Conservation (phyloP, 2,797 vertebrate species). For the Bradypodion pumilum region DNA sequence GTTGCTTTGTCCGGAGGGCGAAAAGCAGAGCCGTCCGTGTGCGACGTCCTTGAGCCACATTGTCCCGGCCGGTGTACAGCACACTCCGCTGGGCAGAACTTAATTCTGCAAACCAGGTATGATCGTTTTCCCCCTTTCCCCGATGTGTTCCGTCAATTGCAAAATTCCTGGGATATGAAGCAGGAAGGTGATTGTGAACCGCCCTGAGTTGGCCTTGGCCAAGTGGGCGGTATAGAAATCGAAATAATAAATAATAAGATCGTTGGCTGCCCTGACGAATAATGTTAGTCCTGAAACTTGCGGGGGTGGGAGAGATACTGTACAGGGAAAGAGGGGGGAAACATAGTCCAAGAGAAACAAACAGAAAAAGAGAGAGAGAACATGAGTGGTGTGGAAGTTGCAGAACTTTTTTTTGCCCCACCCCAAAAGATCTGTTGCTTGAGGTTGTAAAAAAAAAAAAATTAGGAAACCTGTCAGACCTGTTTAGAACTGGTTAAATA, state of each 20-base stretch:
- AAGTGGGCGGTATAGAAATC: no score
- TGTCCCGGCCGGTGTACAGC: neutral
- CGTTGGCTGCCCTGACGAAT: neutral
- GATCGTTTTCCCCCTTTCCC: neutral
- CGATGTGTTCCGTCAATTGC: neutral
- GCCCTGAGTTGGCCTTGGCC: no score
- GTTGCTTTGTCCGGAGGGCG: neutral
- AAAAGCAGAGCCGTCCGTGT: neutral
- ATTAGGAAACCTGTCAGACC: neutral
- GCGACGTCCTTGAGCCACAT: neutral
- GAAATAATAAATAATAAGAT: no score
- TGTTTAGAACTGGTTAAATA: neutral
- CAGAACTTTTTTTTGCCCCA: no score
- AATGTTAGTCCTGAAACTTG: neutral
- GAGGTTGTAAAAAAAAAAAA: neutral
- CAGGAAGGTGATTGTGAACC: no score
- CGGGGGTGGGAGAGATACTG: no score
- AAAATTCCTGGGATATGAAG: neutral
- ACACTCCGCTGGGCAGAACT: constrained; percentile 29
- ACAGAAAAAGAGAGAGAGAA: neutral
- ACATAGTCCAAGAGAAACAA: neutral
- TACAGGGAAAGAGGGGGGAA: neutral
- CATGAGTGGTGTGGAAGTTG: neutral
- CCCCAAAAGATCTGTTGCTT: neutral
- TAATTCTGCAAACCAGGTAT: constrained; percentile 24